Base-by-base conservation (phyloP, 2,113 vertebrate genomes). In the Entelurus aequoreus region DNA sequence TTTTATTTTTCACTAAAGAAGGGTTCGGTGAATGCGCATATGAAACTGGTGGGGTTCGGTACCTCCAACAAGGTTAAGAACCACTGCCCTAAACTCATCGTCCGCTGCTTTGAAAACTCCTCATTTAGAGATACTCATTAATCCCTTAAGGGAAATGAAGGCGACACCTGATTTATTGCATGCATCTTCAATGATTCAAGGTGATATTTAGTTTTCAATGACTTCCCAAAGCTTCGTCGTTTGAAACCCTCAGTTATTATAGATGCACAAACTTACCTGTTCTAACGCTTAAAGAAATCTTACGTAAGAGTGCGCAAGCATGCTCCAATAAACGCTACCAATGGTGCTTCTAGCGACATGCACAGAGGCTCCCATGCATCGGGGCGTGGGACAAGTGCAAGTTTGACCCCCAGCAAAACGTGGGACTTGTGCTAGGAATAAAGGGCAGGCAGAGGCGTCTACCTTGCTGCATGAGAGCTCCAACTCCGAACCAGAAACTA, bases 401-500 rank as follows among this genome's bases (percentile, higher is more conserved):
- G 16, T 75, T 85, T 76, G 71, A 90, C 92, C 92, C 94, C 94
- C 95, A 97, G 94, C 89, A 96, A 97, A 97, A 90, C 89, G 95
- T 97, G 95, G 95, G 95, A 96, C 87, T 88, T 93, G 90, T 84
- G 87, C 92, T 89, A 63, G 60, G 90, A 82, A 65, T 69, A 54
- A 21, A 19, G 80, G 90, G 95, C 91, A 94, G 94, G 92, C 92
- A 92, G 94, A 94, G 89, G 93, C 92, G 93, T 94, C 91, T 96
- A 98, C 96, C 96, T 95, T 98, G 96, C 92, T 95, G 94, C 96
- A 98, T 98, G 94, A 98, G 96, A 94, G 96, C 96, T 91, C 96
- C 96, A 89, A 98, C 94, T 92, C 96, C 96, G 92, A 98, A 98
- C 96, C 96, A 98, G 95, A 98, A 98, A 95, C 96, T 98, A 96